phyloP scores from a whole-genome alignment of 2,888 invertebrate genomes.

The Aricia artaxerxes region DNA sequence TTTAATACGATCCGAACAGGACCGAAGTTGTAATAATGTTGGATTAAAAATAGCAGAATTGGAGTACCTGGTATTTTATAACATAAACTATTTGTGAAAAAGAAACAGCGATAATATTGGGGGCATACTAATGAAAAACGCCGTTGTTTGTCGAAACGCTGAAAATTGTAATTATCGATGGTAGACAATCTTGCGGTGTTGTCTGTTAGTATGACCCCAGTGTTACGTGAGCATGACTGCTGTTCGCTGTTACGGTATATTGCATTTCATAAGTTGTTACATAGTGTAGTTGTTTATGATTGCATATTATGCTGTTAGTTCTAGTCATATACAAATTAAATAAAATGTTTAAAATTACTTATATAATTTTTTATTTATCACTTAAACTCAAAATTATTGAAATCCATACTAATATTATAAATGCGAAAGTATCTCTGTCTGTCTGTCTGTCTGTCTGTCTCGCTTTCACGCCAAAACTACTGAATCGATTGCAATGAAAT shows the following conservation, averaged over 20 bases:
- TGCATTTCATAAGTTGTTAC: conserved; percentile 24
- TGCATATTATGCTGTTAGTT: conserved; percentile 18
- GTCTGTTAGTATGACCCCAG: neutral
- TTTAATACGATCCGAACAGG: too few species aligned
- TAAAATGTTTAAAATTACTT: conserved; percentile 4
- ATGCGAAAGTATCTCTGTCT: too few species aligned
- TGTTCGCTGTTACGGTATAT: neutral
- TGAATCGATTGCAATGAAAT: too few species aligned
- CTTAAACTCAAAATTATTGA: too few species aligned
- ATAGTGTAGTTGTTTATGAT: conserved; percentile 15
- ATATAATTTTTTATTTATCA: neutral
- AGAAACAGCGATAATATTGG: neutral
- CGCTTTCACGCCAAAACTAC: too few species aligned
- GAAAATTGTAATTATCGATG: neutral
- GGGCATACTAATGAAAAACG: neutral
- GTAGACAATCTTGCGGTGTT: neutral
- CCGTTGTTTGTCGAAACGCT: neutral
- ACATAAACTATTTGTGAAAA: neutral
- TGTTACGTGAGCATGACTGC: neutral
- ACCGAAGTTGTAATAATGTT: too few species aligned
- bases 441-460: too few species aligned
- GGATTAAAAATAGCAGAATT: neutral
- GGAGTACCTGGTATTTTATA: neutral
- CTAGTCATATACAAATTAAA: conserved; percentile 23
- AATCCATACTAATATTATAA: too few species aligned